phyloP scores from a whole-genome alignment of 2,888 invertebrate genomes.

The Calliphora vomitoria region DNA sequence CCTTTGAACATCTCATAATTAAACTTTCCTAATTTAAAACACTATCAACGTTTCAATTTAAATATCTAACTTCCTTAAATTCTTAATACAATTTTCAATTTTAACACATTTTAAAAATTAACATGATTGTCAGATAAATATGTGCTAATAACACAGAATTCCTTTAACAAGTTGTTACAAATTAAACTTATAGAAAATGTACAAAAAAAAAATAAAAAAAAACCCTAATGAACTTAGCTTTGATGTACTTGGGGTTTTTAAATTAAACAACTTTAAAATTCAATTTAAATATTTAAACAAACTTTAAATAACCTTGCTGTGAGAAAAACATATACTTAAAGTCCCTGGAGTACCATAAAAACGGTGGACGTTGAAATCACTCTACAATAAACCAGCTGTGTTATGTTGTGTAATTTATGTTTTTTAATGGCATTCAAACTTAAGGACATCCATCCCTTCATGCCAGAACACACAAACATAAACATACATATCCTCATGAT shows the following conservation, averaged over 20 bases:
- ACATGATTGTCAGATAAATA: constrained; percentile 1
- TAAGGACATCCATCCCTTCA: constrained; percentile 18
- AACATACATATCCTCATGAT: neutral
- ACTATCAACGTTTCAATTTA: neutral
- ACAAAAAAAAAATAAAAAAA: neutral
- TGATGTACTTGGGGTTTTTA: constrained; percentile 15
- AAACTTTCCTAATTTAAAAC: neutral
- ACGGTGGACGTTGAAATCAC: constrained; percentile 40
- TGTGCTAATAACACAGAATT: neutral
- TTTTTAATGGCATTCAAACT: constrained; percentile 44
- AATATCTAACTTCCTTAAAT: neutral
- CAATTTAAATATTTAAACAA: constrained; percentile 62
- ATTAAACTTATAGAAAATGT: neutral
- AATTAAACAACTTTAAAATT: constrained; percentile 58
- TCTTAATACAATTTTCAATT: neutral
- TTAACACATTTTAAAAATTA: constrained; percentile 14
- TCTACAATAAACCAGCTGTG: constrained; percentile 21
- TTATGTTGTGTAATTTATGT: constrained; percentile 50
- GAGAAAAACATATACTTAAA: constrained; percentile 27
- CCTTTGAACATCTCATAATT: neutral
- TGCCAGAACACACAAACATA: neutral
- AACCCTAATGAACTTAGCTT: constrained; percentile 20
- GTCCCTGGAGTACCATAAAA: constrained; percentile 49
- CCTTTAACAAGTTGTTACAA: neutral
- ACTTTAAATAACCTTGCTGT: constrained; percentile 41